phyloP scores from a whole-genome alignment of 2,113 vertebrate genomes.

The Daboia siamensis region DNA sequence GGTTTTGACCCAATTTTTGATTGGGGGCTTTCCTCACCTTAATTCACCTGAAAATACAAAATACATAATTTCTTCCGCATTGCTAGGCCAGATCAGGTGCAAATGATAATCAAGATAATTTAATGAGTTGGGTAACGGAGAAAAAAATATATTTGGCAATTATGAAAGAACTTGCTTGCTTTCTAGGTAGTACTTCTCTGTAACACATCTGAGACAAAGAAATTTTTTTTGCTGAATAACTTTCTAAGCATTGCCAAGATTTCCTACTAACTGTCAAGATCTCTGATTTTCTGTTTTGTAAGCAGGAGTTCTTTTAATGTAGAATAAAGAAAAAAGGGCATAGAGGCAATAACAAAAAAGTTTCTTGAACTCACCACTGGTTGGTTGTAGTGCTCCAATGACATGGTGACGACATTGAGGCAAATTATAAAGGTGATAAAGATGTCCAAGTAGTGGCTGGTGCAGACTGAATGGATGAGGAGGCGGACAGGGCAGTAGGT shows the following conservation, averaged over 20 bases:
- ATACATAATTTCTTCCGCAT: not conserved
- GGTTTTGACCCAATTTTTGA: no score
- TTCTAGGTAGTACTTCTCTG: not conserved
- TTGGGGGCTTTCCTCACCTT: no score
- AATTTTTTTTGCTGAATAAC: not conserved
- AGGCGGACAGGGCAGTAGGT: conserved; percentile 87
- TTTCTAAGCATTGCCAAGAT: not conserved
- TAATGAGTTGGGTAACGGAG: not conserved
- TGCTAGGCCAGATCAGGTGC: not conserved
- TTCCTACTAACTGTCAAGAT: not conserved
- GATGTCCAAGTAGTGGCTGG: conserved; percentile 97
- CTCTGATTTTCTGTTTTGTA: not conserved
- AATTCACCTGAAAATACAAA: not conserved
- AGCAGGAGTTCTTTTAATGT: not conserved
- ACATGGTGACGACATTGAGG: conserved; percentile 98
- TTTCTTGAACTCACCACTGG: conserved; percentile 77
- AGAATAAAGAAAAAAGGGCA: not conserved
- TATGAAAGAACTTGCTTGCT: not conserved
- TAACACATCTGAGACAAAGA: not conserved
- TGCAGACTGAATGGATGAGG: conserved; percentile 96
- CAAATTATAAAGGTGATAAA: conserved; percentile 99
- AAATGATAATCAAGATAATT: not conserved
- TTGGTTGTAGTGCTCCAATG: conserved; percentile 96
- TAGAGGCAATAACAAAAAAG: conserved; percentile 16
- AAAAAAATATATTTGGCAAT: not conserved